phyloP scores from a whole-genome alignment of 2,797 vertebrate genomes.

The Remorina albescens region DNA sequence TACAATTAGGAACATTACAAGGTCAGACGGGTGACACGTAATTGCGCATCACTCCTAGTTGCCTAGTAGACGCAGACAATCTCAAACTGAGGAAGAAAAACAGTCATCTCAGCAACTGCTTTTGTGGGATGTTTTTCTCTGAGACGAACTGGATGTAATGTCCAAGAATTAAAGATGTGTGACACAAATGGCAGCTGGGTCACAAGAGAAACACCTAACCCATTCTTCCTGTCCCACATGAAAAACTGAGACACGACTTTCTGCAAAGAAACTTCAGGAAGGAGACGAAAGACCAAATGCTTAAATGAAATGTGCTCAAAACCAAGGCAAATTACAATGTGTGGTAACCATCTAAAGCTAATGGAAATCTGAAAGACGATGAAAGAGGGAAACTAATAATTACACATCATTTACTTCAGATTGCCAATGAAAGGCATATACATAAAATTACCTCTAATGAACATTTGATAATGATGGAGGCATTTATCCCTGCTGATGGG shows the following conservation, averaged over 20 bases:
- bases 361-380: background rate
- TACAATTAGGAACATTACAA: background rate
- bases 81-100: background rate
- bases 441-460: too few species aligned
- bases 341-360: too few species aligned
- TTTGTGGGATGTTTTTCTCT: constrained; percentile 14
- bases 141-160: constrained; percentile 1
- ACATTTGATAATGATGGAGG: background rate
- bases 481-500: background rate
- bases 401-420: background rate
- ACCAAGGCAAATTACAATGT: background rate
- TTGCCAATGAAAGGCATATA: too few species aligned
- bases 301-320: background rate
- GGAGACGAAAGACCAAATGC: background rate
- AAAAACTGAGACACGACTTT: background rate
- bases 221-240: background rate
- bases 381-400: background rate
- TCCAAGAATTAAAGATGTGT: background rate
- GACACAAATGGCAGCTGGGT: background rate
- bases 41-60: too few species aligned
- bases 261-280: background rate
- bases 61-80: constrained; percentile 1
- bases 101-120: constrained; percentile 8
- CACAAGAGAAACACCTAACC: background rate
- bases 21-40: background rate